Percentiles rank a stretch among this genome's conserved stretches.
Evolutionary conservation across 2,888 invertebrate species (phyloP).

Genomic region (Mythimna vitellina): DNA sequence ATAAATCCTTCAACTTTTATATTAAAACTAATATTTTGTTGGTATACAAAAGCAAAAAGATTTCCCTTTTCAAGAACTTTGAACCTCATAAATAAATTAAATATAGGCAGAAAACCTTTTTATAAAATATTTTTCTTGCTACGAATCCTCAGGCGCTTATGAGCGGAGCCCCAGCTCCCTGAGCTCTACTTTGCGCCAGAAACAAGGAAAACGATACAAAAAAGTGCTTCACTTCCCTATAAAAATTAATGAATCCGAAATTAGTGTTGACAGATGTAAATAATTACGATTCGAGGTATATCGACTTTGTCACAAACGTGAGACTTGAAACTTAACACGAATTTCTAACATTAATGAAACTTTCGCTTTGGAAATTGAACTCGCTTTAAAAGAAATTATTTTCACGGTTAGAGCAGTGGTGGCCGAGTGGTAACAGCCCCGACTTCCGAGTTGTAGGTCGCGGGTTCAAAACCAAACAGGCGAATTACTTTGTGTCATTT

Average conservation of each 20-base stretch:
- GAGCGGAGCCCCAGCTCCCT: constrained; percentile 14
- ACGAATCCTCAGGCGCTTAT: constrained; percentile 31
- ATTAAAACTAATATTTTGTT: constrained; percentile 35
- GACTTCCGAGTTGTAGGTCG: no score
- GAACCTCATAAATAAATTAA: constrained; percentile 50
- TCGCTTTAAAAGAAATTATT: no score
- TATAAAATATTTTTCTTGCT: constrained; percentile 41
- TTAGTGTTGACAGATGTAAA: constrained; percentile 27
- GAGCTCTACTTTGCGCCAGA: constrained; percentile 25
- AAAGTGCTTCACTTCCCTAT: background rate
- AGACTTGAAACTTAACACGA: constrained; percentile 41
- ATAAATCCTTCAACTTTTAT: constrained; percentile 16
- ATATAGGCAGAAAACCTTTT: constrained; percentile 45
- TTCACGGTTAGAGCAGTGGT: no score
- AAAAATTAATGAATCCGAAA: constrained; percentile 35
- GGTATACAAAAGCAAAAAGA: constrained; percentile 27
- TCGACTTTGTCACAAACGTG: constrained; percentile 24
- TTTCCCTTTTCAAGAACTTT: constrained; percentile 30
- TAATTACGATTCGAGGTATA: constrained; percentile 21
- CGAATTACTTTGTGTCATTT: no score
- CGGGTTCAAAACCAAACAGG: no score
- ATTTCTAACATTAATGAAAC: constrained; percentile 50
- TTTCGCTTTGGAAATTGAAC: constrained; percentile 18
- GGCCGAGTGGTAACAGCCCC: no score
- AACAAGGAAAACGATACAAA: constrained; percentile 27